Evolutionary conservation across 2,888 invertebrate species (phyloP), one percentile per base, ranked within the genome.

Genomic region (Drosophila vallismaia): DNA sequence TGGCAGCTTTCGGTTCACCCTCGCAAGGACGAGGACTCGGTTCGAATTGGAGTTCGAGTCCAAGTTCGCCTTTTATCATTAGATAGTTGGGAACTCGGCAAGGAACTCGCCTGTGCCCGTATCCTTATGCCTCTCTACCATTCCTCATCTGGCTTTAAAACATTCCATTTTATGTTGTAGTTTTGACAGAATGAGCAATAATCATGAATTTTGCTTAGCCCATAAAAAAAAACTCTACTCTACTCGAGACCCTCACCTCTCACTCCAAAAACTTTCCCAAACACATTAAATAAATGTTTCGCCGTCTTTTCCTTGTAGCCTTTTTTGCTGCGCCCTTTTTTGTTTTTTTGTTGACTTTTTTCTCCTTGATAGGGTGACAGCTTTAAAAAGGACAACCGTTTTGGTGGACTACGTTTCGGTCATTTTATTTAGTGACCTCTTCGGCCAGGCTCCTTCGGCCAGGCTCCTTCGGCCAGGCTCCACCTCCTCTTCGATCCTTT

Each of bases 261-360:
- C 19, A 19, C 40, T 45, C 55, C 67, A 60, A 74, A 73, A 69
- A 76, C 64, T 66, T 66, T 58, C 81, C 85, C 86, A 64, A 87
- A 78, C 85, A 74, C 88, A 88, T 85, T 85, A 88, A 88, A 88
- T 88, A 87, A 85, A 85, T 88, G 85, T 88, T 86, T 86, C 75
- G 88, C 79, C 82, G 87, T 73, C 33, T 28, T 45, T 73, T 60
- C 31, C 48, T 60, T 44, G 54, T 66, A 48, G 50, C 68, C 68
- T 67, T 49, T 50, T 38, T 2, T 33, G 44, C 53, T 46, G 33
- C 24, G 53, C 44, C 63, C 60, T 46, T 54, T 67, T 63, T 48
- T 29, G 51, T 54, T 42, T 56, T 46, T 71, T 10, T 8, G 33
- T 50, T 19, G 19, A 19, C 19, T 53, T 73, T 83, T 52, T 68